Conservation (phyloP, 2,888 invertebrate genomes). For the Chaitophorus viminalis region DNA sequence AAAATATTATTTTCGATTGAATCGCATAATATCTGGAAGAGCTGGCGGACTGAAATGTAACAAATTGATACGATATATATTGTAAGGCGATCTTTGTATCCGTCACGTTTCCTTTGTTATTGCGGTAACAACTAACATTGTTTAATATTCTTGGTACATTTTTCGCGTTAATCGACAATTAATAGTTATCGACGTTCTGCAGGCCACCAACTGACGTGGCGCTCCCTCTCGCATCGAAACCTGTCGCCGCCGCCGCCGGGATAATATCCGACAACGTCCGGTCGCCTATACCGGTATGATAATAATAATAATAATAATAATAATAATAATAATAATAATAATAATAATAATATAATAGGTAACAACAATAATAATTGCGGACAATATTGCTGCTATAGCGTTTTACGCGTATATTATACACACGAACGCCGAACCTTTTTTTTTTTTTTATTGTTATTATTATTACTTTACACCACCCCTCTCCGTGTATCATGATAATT, state of each 20-base stretch:
- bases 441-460: neutral
- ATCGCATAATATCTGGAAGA: too few species aligned
- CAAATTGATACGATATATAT: too few species aligned
- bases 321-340: constrained; percentile 19
- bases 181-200: neutral
- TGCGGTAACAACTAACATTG: too few species aligned
- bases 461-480: neutral
- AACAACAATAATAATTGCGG: constrained; percentile 7
- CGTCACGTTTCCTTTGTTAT: too few species aligned
- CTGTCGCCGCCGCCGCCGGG: constrained; percentile 39
- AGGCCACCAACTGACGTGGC: neutral
- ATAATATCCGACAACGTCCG: constrained; percentile 45
- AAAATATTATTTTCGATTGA: too few species aligned
- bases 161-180: neutral
- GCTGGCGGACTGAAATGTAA: too few species aligned
- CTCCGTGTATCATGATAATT: constrained; percentile 47
- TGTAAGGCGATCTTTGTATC: too few species aligned
- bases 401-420: neutral
- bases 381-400: neutral
- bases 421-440: constrained; percentile 35
- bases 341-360: neutral
- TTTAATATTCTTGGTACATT: too few species aligned
- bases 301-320: too few species aligned
- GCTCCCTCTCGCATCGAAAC: neutral
- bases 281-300: neutral